Percentiles rank a stretch among this genome's conserved stretches.
These are phyloP conservation scores for Hyperoplus lanceolatus DNA, from an alignment of 2,797 vertebrate genomes.

Conservation along the genomic window DNA sequence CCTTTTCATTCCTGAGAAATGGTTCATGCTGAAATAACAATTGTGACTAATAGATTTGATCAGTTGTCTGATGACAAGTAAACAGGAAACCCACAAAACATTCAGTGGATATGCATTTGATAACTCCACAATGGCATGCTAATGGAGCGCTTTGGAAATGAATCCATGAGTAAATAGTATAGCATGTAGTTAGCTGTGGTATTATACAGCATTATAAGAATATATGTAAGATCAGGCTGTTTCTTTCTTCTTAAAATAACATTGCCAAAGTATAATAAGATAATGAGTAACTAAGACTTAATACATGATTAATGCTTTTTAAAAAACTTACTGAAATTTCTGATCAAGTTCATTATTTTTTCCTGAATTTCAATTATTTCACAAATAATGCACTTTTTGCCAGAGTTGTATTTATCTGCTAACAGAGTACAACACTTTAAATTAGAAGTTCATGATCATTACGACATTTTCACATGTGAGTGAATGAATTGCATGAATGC, in stretches of 20 bases:
- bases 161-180: too few relatives aligned
- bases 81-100: too few relatives aligned
- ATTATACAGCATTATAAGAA: too few relatives aligned
- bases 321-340: background rate
- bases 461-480: too few relatives aligned
- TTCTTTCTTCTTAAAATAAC: too few relatives aligned
- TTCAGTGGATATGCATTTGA: background rate
- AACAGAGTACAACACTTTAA: background rate
- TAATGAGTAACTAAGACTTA: too few relatives aligned
- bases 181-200: background rate
- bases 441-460: conserved; percentile 7
- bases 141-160: background rate
- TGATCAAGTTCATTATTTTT: background rate
- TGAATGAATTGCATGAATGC: too few relatives aligned
- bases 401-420: background rate
- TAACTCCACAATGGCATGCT: background rate
- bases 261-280: too few relatives aligned
- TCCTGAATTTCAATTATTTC: background rate
- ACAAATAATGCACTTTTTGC: conserved; percentile 1
- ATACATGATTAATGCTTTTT: too few relatives aligned
- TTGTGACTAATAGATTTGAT: background rate
- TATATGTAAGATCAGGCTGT: background rate
- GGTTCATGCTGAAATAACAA: background rate
- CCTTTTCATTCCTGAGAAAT: background rate
- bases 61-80: background rate